phyloP scores from a whole-genome alignment of 2,888 invertebrate species.

The Agriopis marginaria region DNA sequence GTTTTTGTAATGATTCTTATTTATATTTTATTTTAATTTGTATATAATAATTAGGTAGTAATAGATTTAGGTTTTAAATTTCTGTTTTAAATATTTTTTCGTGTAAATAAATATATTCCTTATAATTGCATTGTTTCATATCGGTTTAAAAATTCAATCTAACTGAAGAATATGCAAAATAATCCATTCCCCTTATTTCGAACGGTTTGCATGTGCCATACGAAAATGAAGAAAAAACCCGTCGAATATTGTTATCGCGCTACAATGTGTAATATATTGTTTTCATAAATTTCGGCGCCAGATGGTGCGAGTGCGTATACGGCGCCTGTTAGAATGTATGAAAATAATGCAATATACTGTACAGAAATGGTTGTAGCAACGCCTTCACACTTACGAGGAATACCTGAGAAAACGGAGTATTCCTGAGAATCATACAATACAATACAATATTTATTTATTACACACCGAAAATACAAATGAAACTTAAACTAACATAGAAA shows the following conservation, averaged over 20 bases:
- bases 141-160: background rate
- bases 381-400: background rate
- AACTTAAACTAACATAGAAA: too few species aligned
- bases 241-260: constrained; percentile 42
- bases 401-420: too few species aligned
- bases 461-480: too few species aligned
- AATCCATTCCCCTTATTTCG: constrained; percentile 1
- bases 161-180: background rate
- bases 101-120: too few species aligned
- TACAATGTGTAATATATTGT: constrained; percentile 41
- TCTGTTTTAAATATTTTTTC: too few species aligned
- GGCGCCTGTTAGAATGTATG: constrained; percentile 3
- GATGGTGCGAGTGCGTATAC: constrained; percentile 26
- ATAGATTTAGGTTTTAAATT: too few species aligned
- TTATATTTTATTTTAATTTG: too few species aligned
- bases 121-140: too few species aligned
- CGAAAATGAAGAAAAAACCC: constrained; percentile 32
- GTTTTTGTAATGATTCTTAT: too few species aligned
- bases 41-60: too few species aligned
- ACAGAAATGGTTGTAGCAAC: background rate
- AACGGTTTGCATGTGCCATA: constrained; percentile 12
- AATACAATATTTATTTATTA: too few species aligned
- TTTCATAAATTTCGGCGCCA: constrained; percentile 43
- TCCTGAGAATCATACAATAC: too few species aligned
- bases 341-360: constrained; percentile 13